A percentile compares a stretch with the other conserved stretches of the same genome.
phyloP scores from a whole-genome alignment of 2,113 vertebrate species.

The Nycticryphes semicollaris region DNA sequence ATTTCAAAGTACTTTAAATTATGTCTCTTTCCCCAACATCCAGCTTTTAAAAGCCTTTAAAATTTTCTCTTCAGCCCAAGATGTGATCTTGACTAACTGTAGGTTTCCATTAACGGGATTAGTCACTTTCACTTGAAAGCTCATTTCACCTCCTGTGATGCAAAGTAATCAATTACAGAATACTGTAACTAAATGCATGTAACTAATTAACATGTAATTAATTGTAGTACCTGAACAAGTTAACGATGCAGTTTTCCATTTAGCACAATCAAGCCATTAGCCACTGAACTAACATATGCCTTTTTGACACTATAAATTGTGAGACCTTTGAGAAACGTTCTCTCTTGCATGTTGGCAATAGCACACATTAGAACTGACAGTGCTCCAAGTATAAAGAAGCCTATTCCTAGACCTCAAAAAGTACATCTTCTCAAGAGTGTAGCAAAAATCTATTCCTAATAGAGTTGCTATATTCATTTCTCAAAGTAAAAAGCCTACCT shows the following conservation, averaged over 20 bases:
- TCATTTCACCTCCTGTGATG: neutral
- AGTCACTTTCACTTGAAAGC: neutral
- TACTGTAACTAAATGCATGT: neutral
- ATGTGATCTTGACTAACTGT: neutral
- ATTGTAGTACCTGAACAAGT: neutral
- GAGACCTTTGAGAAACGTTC: neutral
- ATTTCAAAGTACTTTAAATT: neutral
- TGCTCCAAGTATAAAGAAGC: neutral
- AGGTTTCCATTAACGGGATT: neutral
- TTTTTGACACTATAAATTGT: neutral
- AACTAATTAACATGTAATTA: neutral
- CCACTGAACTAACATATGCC: neutral
- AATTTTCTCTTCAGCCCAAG: neutral
- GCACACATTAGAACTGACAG: neutral
- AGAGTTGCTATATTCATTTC: neutral
- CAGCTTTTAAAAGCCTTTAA: neutral
- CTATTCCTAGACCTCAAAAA: neutral
- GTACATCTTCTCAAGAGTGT: neutral
- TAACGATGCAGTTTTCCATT: neutral
- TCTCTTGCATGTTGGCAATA: neutral
- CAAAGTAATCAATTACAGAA: neutral
- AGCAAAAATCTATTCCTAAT: neutral
- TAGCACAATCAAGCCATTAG: neutral
- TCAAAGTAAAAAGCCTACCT: conserved; percentile 72
- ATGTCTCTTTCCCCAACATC: neutral